Conservation (phyloP, 2,113 vertebrate species). For the Merops nubicus region DNA sequence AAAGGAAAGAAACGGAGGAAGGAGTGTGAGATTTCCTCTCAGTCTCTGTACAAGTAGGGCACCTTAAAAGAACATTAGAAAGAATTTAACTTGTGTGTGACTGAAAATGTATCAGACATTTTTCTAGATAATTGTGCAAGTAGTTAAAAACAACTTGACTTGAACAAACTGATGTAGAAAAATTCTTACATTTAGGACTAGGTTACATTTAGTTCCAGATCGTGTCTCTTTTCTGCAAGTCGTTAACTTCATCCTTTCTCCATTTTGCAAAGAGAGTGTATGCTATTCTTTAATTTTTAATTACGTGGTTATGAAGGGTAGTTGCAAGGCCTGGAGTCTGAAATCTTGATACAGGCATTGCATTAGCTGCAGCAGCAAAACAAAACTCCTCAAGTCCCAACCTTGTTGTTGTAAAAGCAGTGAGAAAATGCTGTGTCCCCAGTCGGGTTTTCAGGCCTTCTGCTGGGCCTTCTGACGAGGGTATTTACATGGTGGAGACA, state of each 20-base stretch:
- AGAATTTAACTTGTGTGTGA: background rate
- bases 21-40: background rate
- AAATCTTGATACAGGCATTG: background rate
- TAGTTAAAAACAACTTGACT: too few relatives aligned
- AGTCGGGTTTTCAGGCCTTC: background rate
- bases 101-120: background rate
- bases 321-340: background rate
- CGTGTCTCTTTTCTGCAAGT: background rate
- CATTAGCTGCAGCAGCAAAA: background rate
- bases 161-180: background rate
- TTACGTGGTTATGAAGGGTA: background rate
- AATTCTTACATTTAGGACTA: background rate
- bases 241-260: background rate
- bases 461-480: background rate
- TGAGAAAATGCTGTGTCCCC: accelerated
- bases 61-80: background rate
- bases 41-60: background rate
- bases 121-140: conserved; percentile 7
- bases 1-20: background rate
- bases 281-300: background rate
- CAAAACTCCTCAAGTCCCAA: background rate
- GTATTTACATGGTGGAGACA: background rate
- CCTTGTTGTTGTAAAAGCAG: background rate
- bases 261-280: background rate
- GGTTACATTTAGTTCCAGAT: background rate